Percentiles rank a stretch among this genome's conserved stretches.
Evolutionary conservation across 2,113 vertebrate genomes (phyloP).

Genomic region (Poicephalus meyeri): DNA sequence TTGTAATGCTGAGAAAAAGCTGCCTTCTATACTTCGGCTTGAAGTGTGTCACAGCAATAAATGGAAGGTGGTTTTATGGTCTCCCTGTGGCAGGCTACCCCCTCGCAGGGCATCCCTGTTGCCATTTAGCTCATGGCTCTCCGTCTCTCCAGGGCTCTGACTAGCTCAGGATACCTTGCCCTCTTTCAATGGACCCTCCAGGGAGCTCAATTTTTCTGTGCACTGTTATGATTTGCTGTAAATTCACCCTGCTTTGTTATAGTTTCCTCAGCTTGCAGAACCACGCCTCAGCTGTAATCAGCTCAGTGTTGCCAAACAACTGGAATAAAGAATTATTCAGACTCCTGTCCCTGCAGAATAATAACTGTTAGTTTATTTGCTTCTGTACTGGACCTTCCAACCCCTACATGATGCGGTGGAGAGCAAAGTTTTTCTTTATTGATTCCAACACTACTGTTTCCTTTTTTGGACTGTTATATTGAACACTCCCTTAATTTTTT

Average conservation of each 20-base stretch:
- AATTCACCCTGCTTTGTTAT: neutral
- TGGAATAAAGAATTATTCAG: conserved; percentile 11
- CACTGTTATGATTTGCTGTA: neutral
- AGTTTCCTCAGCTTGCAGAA: neutral
- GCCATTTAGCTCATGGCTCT: neutral
- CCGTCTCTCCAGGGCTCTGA: neutral
- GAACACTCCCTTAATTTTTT: neutral
- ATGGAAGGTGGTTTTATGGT: neutral
- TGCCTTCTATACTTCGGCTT: neutral
- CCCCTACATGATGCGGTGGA: neutral
- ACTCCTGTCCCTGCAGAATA: conserved; percentile 10
- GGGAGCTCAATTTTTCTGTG: neutral
- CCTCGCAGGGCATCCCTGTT: neutral
- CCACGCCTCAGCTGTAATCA: neutral
- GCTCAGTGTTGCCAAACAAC: conserved; percentile 11
- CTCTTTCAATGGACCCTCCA: neutral
- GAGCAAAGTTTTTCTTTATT: neutral
- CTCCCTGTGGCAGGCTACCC: neutral
- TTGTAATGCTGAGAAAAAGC: neutral
- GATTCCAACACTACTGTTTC: neutral
- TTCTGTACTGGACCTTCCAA: conserved; percentile 32
- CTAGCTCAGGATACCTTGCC: neutral
- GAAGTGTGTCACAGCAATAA: neutral
- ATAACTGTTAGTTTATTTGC: neutral
- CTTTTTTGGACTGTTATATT: neutral